Base-by-base conservation (phyloP, 2,888 invertebrate genomes). In the Folsomia candida region DNA sequence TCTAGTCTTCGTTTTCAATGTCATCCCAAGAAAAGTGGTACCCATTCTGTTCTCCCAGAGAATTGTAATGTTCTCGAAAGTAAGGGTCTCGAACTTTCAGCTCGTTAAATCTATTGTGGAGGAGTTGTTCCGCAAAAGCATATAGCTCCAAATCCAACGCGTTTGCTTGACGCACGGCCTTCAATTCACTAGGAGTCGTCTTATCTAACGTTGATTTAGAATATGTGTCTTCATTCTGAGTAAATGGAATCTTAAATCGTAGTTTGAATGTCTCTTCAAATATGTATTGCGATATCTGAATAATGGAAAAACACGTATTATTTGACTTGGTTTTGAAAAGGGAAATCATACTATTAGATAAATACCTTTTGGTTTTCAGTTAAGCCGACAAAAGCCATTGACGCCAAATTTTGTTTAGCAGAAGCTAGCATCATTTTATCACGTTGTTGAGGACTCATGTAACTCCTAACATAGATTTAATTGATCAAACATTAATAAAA, bases 321-420 rank as follows among this genome's bases (percentile, higher is more conserved):
- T 37, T 37, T 37, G 37, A 57, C 26, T 51, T 22, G 6, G 11
- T 51, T 22, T 65, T 1, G 1, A 25, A 11, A 20, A 57, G 14
- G 18, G 9, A 25, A 66, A 66, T 1, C 11, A 20, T n/a, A n/a
- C n/a, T n/a, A 67, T 22, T n/a, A 1, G 1, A 28, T 57, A 69
- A 14, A 69, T 54, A 80, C 80, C 87, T 92, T 91, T 85, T 98
- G 97, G 84, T 89, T 90, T 85, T 99, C 99, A 6, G 97, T 96
- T 76, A 99, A 88, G 76, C 97, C 98, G 84, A 98, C 98, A 84
- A 94, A 99, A 67, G 97, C 92, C 94, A 99, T 94, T 63, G 91
- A 90, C 74, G 92, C 90, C 70, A 99, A 86, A 85, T 99, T 99
- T 78, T 91, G 88, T 85, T 97, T 97, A 67, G 99, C 99, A 81